Conservation (phyloP, 2,113 vertebrate genomes). For the Thermophis baileyi region DNA sequence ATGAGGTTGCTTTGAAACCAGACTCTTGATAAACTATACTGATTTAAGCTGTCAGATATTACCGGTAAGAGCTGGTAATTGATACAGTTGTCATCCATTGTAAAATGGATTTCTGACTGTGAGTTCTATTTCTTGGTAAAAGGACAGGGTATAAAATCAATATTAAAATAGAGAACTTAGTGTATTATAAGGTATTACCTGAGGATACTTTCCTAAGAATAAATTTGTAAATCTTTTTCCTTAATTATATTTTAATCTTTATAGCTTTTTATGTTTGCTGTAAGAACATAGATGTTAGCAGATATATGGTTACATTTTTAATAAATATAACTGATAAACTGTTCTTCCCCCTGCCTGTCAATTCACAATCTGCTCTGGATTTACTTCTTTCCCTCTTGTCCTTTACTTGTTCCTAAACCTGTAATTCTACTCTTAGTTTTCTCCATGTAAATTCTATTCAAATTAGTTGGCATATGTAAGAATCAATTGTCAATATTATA, state of each 20-base stretch:
- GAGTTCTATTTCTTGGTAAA: background rate
- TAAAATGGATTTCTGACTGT: background rate
- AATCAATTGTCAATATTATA: background rate
- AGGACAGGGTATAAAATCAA: background rate
- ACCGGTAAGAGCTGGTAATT: background rate
- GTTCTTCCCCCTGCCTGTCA: background rate
- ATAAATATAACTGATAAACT: background rate
- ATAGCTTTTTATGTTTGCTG: background rate
- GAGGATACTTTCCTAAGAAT: background rate
- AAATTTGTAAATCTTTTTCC: background rate
- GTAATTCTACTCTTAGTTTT: background rate
- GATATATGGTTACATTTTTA: background rate
- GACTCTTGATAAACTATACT: background rate
- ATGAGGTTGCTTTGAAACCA: background rate
- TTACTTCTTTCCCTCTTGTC: background rate
- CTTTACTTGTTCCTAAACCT: background rate
- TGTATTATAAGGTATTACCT: background rate
- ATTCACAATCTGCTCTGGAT: background rate
- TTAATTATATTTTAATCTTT: background rate
- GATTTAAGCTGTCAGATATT: background rate
- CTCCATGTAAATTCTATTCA: background rate
- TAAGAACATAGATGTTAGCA: background rate
- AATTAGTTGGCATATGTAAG: background rate
- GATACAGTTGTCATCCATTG: background rate
- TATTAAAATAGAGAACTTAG: background rate